phyloP scores from a whole-genome alignment of 2,113 vertebrate genomes.

The Catharus bicknelli region DNA sequence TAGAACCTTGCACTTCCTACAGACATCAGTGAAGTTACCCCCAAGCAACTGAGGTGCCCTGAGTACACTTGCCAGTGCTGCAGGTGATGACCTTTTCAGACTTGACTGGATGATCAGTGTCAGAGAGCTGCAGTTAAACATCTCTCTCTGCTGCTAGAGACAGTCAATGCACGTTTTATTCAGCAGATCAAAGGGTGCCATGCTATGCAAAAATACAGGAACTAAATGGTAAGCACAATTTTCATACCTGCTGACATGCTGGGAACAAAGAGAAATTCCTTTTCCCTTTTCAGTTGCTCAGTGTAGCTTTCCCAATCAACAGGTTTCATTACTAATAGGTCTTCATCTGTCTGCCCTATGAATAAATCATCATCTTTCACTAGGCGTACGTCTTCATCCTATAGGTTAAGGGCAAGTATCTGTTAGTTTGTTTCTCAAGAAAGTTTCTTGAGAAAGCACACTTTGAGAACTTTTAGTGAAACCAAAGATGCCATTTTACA shows the following conservation, averaged over 20 bases:
- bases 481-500: neutral
- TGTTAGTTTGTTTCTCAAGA: neutral
- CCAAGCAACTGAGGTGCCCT: neutral
- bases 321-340: slow-evolving; percentile 80
- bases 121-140: neutral
- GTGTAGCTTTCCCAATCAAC: slow-evolving; percentile 80
- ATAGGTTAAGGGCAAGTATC: neutral
- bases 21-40: neutral
- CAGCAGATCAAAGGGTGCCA: neutral
- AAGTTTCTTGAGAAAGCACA: neutral
- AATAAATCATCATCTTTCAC: slow-evolving; percentile 77
- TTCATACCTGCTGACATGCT: slow-evolving; percentile 80
- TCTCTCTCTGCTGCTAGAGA: neutral
- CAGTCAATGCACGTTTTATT: neutral
- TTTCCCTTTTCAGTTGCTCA: slow-evolving; percentile 73
- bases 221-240: neutral
- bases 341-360: slow-evolving; percentile 71
- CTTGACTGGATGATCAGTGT: neutral
- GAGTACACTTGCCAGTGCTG: neutral
- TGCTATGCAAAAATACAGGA: neutral
- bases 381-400: slow-evolving; percentile 83
- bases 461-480: neutral
- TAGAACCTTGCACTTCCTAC: neutral
- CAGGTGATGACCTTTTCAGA: neutral
- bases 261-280: slow-evolving; percentile 82